Base-by-base conservation (phyloP, 2,888 invertebrate genomes). In the Dasysyrphus albostriatus region DNA sequence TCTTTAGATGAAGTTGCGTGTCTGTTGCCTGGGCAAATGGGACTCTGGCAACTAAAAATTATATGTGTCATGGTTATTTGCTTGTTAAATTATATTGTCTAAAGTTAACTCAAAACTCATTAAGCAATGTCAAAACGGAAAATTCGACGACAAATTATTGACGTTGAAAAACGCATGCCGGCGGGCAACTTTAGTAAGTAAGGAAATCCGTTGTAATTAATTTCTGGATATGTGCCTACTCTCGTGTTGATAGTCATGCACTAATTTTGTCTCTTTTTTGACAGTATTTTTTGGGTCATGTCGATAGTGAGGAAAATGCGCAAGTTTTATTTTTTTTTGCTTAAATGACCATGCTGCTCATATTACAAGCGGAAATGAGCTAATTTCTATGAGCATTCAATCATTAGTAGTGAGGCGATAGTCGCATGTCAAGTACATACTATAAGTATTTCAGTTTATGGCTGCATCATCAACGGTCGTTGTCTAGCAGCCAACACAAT, bases 351-450 rank as follows among this genome's bases (percentile, higher is more conserved):
- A 73, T 77, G 47, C 14, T 77, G 81, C 63, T 75, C 65, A 72
- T 58, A 75, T 74, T 75, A 61, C 78, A 65, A 70, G 59, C 65
- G 85, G 78, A 82, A 70, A 74, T 82, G 82, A 70, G 73, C 70
- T 78, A 87, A 87, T 87, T 87, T 73, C 6, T 49, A 51, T 58
- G 70, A 82, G 61, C 69, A 69, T 63, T 37, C 49, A 67, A 67
- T 67, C 49, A n/a, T n/a, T n/a, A 67, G 65, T 16, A 29, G 49
- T 42, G 34, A 29, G 81, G 61, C 56, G 82, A 39, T 59, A 34
- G 67, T 58, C 39, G 49, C 42, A 37, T 67, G 77, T 42, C 69
- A 16, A 19, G 56, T 32, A 16, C 5, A 1, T 32, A 32, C 56
- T 69, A 51, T 14, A 61, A 73, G 19, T 47, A 56, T 47, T 51